phyloP scores from a whole-genome alignment of 2,113 vertebrate genomes.

The Argyrosomus japonicus region DNA sequence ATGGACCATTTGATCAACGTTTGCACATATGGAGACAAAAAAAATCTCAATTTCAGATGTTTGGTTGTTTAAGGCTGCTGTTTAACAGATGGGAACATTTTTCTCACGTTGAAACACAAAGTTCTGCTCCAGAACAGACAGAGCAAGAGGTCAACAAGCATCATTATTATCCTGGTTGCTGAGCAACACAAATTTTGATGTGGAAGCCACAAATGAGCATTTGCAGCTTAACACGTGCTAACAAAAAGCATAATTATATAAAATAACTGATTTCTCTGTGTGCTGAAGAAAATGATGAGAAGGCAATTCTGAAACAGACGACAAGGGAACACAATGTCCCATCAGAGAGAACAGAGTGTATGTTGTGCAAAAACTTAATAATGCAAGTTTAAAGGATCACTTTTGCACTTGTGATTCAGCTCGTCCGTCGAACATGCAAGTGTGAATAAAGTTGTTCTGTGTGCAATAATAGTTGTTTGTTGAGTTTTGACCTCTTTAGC shows the following conservation, averaged over 20 bases:
- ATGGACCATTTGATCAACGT: background rate
- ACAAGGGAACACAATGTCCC: conserved; percentile 23
- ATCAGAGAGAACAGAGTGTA: background rate
- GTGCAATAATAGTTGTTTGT: too few relatives aligned
- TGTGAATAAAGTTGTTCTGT: background rate
- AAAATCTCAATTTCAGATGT: background rate
- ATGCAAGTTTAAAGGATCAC: background rate
- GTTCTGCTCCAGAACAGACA: background rate
- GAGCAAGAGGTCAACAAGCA: conserved; percentile 8
- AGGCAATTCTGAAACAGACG: background rate
- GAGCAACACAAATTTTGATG: background rate
- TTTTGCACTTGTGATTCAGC: background rate
- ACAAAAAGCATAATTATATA: conserved; percentile 11
- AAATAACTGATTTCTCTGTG: conserved; percentile 7
- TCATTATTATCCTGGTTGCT: background rate
- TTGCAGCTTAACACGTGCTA: background rate
- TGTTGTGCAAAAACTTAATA: background rate
- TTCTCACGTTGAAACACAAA: background rate
- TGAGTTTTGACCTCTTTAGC: too few relatives aligned
- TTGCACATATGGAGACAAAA: background rate
- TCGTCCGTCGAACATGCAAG: background rate
- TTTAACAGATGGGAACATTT: background rate
- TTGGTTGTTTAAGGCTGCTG: background rate
- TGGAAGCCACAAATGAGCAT: conserved; percentile 12
- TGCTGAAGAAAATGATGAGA: conserved; percentile 7